A percentile compares a stretch with the other conserved stretches of the same genome.
Evolutionary conservation across 2,113 vertebrate species (phyloP).

Genomic region (Anolis carolinensis): DNA sequence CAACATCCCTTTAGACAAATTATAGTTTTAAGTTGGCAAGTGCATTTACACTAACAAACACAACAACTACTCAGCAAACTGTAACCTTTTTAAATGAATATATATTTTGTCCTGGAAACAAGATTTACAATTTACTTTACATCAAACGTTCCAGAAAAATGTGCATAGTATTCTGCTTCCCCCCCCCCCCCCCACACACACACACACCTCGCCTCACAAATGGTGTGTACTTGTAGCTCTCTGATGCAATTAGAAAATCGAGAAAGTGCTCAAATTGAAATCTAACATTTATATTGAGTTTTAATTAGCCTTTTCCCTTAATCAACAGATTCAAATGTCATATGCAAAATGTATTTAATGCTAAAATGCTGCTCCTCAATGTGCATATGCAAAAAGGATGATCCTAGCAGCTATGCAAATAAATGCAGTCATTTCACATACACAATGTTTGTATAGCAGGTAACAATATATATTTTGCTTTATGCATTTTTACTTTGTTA

Average conservation of each 20-base stretch:
- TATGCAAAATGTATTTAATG: conserved; percentile 73
- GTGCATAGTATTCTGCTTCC: neutral
- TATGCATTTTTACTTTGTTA: neutral
- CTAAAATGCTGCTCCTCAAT: conserved; percentile 63
- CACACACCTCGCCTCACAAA: conserved; percentile 10
- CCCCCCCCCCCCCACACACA: neutral
- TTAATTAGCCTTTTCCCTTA: conserved; percentile 71
- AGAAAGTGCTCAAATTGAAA: conserved; percentile 63
- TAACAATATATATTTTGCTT: neutral
- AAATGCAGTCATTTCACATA: conserved; percentile 18
- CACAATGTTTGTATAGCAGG: conserved; percentile 27
- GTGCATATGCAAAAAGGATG: conserved; percentile 21
- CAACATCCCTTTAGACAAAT: conserved; percentile 60
- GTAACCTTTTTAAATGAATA: conserved; percentile 50
- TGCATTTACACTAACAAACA: conserved; percentile 52
- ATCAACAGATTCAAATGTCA: conserved; percentile 77
- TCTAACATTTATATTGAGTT: conserved; percentile 66
- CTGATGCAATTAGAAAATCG: conserved; percentile 59
- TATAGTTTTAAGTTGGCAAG: conserved; percentile 54
- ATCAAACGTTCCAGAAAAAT: conserved; percentile 48
- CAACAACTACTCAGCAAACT: conserved; percentile 48
- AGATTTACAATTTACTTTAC: conserved; percentile 61
- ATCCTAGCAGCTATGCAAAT: conserved; percentile 41
- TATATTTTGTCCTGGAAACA: conserved; percentile 30
- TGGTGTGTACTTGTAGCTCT: conserved; percentile 16